A percentile compares a stretch with the other conserved stretches of the same genome.
Conservation (phyloP, 2,797 vertebrate genomes). For the Sebastes reedi region DNA sequence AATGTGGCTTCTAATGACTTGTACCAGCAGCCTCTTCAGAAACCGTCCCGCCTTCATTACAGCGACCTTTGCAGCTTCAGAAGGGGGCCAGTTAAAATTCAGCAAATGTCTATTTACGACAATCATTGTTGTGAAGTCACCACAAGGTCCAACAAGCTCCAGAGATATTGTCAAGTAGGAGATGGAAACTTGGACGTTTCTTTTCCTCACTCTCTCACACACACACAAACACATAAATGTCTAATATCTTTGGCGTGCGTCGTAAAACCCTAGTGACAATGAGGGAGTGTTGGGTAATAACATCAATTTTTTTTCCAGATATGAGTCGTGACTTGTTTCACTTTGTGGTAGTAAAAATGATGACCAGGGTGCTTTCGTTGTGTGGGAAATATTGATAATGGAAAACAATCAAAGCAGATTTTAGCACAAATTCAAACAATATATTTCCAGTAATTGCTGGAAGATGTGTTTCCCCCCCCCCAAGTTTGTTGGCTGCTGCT, state of each 20-base stretch:
- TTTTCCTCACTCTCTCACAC: constrained; percentile 4
- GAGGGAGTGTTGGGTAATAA: constrained; percentile 32
- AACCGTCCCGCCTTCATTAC: constrained; percentile 8
- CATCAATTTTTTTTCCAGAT: neutral
- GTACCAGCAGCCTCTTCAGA: constrained; percentile 46
- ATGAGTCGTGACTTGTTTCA: constrained; percentile 18
- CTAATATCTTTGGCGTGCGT: constrained; percentile 36
- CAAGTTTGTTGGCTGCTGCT: neutral
- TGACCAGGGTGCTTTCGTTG: neutral
- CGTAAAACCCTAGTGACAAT: constrained; percentile 24
- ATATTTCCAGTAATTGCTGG: constrained; percentile 9
- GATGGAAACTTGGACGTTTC: constrained; percentile 51
- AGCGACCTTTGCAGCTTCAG: constrained; percentile 33
- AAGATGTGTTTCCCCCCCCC: neutral
- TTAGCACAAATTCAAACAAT: neutral
- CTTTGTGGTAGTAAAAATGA: constrained; percentile 12
- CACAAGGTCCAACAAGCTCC: constrained; percentile 51
- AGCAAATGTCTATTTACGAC: constrained; percentile 61
- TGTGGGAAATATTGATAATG: constrained; percentile 10
- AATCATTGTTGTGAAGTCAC: constrained; percentile 63
- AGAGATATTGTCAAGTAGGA: constrained; percentile 57
- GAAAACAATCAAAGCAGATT: constrained; percentile 13
- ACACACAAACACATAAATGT: neutral
- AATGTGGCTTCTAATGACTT: constrained; percentile 62
- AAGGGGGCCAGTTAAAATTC: constrained; percentile 56